Evolutionary conservation across 2,888 invertebrate genomes (phyloP).

Genomic region (Caenorhabditis drosophilae): DNA sequence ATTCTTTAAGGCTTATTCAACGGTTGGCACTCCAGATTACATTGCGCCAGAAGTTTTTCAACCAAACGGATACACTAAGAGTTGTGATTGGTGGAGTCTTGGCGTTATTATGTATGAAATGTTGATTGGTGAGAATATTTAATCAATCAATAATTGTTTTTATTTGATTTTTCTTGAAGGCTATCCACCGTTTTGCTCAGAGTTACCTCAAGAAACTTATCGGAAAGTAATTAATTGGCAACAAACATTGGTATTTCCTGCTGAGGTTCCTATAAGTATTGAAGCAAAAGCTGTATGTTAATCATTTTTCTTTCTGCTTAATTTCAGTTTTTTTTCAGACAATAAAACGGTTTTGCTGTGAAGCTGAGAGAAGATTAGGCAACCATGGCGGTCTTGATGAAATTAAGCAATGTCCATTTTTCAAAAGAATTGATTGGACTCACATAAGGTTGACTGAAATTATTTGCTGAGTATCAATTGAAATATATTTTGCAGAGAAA

Average conservation of each 20-base stretch:
- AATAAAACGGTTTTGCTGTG: slow-evolving; percentile 82
- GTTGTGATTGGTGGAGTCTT: slow-evolving; percentile 99
- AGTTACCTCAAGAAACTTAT: slow-evolving; percentile 95
- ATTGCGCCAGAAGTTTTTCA: slow-evolving; percentile 96
- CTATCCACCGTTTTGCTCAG: slow-evolving; percentile 99
- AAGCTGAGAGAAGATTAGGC: slow-evolving; percentile 89
- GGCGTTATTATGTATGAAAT: slow-evolving; percentile 99
- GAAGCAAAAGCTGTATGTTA: slow-evolving; percentile 76
- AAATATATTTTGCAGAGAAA: slow-evolving; percentile 74
- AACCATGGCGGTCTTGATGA: slow-evolving; percentile 87
- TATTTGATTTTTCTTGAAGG: no score
- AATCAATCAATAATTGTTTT: no score
- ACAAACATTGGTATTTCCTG: slow-evolving; percentile 95
- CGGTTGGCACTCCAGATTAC: slow-evolving; percentile 94
- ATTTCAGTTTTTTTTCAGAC: slow-evolving; percentile 48
- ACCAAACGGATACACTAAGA: slow-evolving; percentile 95
- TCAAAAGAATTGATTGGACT: slow-evolving; percentile 94
- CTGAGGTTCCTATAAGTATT: slow-evolving; percentile 97
- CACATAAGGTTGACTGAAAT: slow-evolving; percentile 80
- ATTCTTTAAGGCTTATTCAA: slow-evolving; percentile 73
- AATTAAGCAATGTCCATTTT: slow-evolving; percentile 87
- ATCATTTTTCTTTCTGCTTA: slow-evolving; percentile 8
- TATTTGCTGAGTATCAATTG: not conserved
- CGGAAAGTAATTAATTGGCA: slow-evolving; percentile 99
- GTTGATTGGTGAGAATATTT: slow-evolving; percentile 98